Evolutionary conservation across 2,797 vertebrate species (phyloP).

Genomic region (Sebastiscus tertius): DNA sequence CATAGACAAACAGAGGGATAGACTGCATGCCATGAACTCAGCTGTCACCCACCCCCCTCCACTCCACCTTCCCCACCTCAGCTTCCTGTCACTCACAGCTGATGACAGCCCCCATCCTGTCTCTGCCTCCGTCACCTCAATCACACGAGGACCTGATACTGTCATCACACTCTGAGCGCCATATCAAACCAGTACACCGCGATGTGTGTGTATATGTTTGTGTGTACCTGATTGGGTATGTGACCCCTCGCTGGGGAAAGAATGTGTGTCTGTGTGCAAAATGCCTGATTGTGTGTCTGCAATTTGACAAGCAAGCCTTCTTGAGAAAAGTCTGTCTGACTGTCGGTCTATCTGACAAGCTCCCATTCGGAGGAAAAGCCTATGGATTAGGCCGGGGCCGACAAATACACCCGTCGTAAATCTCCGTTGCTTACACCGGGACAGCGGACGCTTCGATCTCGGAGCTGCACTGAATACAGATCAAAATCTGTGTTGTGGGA

Average conservation of each 20-base stretch:
- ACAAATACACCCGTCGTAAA: slow-evolving; percentile 64
- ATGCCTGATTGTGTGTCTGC: slow-evolving; percentile 47
- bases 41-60: slow-evolving; percentile 35
- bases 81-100: slow-evolving; percentile 75
- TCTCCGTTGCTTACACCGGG: slow-evolving; percentile 55
- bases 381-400: slow-evolving; percentile 55
- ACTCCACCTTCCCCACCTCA: background rate
- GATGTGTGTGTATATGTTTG: slow-evolving; percentile 36
- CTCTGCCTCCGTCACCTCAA: slow-evolving; percentile 79
- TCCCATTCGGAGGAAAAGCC: slow-evolving; percentile 61
- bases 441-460: slow-evolving; percentile 38
- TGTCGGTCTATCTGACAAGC: slow-evolving; percentile 63
- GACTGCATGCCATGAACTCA: slow-evolving; percentile 66
- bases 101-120: slow-evolving; percentile 78
- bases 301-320: slow-evolving; percentile 61
- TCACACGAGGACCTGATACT: slow-evolving; percentile 78
- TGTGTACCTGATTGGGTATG: slow-evolving; percentile 66
- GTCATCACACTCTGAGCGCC: slow-evolving; percentile 71
- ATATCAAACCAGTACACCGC: slow-evolving; percentile 60
- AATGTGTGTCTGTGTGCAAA: slow-evolving; percentile 17
- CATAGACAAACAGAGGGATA: slow-evolving; percentile 53
- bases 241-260: slow-evolving; percentile 62
- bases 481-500: slow-evolving; percentile 28
- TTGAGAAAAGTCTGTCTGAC: slow-evolving; percentile 57
- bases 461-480: slow-evolving; percentile 52